Evolutionary conservation across 2,797 vertebrate species (phyloP).

Genomic region (Alca torda): DNA sequence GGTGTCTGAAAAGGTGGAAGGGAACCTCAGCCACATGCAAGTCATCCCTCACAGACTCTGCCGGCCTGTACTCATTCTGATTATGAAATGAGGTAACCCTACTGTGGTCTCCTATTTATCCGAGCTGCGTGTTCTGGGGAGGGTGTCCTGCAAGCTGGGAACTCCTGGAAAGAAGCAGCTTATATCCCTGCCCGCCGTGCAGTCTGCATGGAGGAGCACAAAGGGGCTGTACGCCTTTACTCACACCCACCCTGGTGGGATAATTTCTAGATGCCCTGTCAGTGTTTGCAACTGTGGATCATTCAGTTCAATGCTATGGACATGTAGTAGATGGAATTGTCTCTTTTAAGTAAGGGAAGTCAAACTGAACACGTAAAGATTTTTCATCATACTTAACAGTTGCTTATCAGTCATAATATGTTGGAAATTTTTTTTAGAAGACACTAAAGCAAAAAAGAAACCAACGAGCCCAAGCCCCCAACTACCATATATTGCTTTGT

Average conservation of each 20-base stretch:
- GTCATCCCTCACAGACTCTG: background rate
- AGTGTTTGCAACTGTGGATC: background rate
- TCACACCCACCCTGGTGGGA: background rate
- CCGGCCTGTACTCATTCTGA: background rate
- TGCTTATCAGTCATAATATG: background rate
- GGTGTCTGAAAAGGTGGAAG: background rate
- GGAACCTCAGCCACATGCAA: background rate
- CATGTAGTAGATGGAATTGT: background rate
- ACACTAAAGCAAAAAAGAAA: background rate
- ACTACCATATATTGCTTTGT: background rate
- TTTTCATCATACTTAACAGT: background rate
- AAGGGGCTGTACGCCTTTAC: background rate
- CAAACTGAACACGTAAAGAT: background rate
- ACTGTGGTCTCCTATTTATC: background rate
- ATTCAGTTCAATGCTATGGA: background rate
- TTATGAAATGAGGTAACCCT: background rate
- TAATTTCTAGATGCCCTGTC: background rate
- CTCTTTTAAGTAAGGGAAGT: background rate
- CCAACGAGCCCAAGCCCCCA: background rate
- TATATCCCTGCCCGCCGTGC: background rate
- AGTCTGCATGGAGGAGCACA: background rate
- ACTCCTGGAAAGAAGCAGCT: background rate
- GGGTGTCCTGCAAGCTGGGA: background rate
- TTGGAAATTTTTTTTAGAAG: background rate
- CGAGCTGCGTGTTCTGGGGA: background rate